Evolutionary conservation across 2,113 vertebrate species (phyloP).

Genomic region (Suricata suricatta): DNA sequence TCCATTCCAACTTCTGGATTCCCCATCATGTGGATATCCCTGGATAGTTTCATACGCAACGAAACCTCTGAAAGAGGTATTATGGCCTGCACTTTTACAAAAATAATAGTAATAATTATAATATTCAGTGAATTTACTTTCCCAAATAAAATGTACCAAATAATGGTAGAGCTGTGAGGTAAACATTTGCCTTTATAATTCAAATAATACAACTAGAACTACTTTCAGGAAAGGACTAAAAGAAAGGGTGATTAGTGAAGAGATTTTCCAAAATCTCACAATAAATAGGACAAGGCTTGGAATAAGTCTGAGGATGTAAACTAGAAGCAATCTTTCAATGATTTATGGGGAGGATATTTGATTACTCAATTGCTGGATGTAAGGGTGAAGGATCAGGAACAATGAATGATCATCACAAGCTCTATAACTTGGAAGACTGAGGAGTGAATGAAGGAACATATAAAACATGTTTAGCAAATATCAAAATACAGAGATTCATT

Average conservation of each 20-base stretch:
- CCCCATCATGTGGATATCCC: neutral
- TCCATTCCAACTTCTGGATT: neutral
- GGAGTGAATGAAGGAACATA: neutral
- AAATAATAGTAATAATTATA: neutral
- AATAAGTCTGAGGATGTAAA: neutral
- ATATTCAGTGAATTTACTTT: neutral
- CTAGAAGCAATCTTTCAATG: neutral
- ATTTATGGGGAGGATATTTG: neutral
- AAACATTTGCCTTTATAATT: neutral
- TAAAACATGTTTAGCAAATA: neutral
- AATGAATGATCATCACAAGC: neutral
- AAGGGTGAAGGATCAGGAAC: neutral
- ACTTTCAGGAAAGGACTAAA: neutral
- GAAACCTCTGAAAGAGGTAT: neutral
- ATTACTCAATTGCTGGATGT: neutral
- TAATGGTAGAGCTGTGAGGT: neutral
- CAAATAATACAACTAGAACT: neutral
- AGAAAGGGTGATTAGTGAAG: neutral
- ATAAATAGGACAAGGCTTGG: neutral
- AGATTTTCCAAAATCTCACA: neutral
- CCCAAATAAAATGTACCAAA: neutral
- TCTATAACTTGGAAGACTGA: neutral
- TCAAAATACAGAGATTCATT: neutral
- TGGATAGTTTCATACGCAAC: neutral
- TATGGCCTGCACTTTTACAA: neutral